These are phyloP conservation scores for Rotaria magnacalcarata DNA, from an alignment of 2,888 invertebrate species.

Conservation along the genomic window DNA sequence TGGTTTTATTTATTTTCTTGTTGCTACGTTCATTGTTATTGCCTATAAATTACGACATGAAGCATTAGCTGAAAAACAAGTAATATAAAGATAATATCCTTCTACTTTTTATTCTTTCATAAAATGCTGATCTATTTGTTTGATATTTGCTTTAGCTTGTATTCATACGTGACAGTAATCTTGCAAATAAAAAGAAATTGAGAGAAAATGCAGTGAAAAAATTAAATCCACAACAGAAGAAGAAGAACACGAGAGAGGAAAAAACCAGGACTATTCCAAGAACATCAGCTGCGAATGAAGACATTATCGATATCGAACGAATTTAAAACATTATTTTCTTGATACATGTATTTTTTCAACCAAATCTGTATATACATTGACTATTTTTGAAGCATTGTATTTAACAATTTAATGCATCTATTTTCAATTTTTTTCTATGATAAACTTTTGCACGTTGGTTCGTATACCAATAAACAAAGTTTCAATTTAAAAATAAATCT, in stretches of 20 bases:
- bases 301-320: background rate
- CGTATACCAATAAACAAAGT: too few relatives aligned
- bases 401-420: too few relatives aligned
- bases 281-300: background rate
- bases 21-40: background rate
- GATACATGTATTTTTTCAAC: background rate
- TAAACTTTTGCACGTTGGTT: too few relatives aligned
- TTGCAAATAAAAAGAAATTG: background rate
- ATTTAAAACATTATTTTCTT: background rate
- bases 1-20: background rate
- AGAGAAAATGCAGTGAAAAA: background rate
- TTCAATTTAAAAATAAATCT: too few relatives aligned
- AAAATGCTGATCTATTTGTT: background rate
- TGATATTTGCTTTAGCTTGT: background rate
- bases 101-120: background rate
- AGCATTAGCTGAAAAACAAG: slow-evolving; percentile 21
- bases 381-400: too few relatives aligned
- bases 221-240: background rate
- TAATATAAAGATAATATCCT: background rate
- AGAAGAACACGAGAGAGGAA: too few relatives aligned
- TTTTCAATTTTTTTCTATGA: too few relatives aligned
- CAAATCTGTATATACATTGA: background rate
- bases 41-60: slow-evolving; percentile 27
- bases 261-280: too few relatives aligned
- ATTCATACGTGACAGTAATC: background rate